Conservation (phyloP, 2,888 invertebrate species). For the Acrocyrtus sp. region DNA sequence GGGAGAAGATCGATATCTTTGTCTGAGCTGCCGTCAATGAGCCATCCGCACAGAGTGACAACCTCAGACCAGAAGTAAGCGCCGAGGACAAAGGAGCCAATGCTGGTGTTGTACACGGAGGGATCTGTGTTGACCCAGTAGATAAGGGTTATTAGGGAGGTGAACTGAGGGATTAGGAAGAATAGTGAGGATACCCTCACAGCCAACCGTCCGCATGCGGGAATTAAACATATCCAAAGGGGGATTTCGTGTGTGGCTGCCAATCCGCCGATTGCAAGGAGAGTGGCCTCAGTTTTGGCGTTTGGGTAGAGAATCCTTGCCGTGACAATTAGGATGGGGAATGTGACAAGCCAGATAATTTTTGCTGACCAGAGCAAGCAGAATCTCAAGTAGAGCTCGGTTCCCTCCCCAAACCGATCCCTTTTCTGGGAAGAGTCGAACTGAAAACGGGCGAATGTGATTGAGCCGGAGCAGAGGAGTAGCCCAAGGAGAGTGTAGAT, state of each 20-base stretch:
- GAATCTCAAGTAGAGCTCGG: constrained; percentile 40
- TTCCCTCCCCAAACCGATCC: constrained; percentile 48
- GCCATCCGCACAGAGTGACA: constrained; percentile 43
- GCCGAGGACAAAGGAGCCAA: constrained; percentile 58
- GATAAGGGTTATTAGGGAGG: constrained; percentile 55
- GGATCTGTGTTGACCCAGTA: constrained; percentile 60
- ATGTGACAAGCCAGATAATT: constrained; percentile 49
- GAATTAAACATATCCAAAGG: constrained; percentile 38
- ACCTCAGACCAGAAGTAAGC: constrained; percentile 53
- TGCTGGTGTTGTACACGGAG: constrained; percentile 53
- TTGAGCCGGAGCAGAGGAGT: constrained; percentile 37
- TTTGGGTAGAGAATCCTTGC: constrained; percentile 20
- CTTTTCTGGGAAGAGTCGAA: constrained; percentile 36
- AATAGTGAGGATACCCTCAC: constrained; percentile 41
- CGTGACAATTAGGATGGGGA: constrained; percentile 42
- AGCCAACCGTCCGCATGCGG: constrained; percentile 23
- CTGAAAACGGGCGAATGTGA: constrained; percentile 52
- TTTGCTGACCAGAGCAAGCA: constrained; percentile 49
- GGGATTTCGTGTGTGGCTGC: constrained; percentile 39
- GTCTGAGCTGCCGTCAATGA: constrained; percentile 45
- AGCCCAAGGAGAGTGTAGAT: constrained; percentile 45
- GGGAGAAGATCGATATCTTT: constrained; percentile 59
- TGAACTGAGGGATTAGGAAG: constrained; percentile 61
- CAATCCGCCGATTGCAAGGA: constrained; percentile 6
- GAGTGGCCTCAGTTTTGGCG: constrained; percentile 13